Base-by-base conservation (phyloP, 1,140 invertebrate genomes). In the Dreissena polymorpha region DNA sequence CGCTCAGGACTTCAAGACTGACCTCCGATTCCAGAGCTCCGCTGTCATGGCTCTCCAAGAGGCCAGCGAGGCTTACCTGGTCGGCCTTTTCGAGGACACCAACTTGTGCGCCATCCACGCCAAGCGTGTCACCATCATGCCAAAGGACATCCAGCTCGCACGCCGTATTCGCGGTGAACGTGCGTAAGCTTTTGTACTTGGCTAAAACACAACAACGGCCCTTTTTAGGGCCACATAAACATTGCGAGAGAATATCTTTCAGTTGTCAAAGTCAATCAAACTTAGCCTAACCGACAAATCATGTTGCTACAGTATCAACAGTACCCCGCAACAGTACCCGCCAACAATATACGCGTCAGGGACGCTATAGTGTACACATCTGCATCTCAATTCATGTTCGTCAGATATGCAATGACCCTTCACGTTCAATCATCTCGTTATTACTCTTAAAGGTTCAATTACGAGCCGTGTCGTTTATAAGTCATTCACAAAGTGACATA, bases 61-160 rank as follows among this genome's bases (percentile, higher is more conserved):
- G 94, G 97, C 97, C 16, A 96, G 95, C 86, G 97, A 98, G 90
- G 96, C 97, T 23, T 97, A 97, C 89, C 91, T 97, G 81, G 96
- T 97, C 10, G 96, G 96, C 87, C 94, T 98, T 10, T 98, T 90
- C 94, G 97, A 97, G 95, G 97, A 97, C 93, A 97, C 97, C 83
- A 97, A 97, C 93, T 94, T 97, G 94, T 97, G 97, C 93, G 97
- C 97, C 84, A 98, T 98, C 92, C 97, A 98, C 91, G 97, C 97
- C 85, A 98, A 98, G 93, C 95, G 97, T 90, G 97, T 98, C 57
- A 98, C 97, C 86, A 98, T 98, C 91, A 98, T 98, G 97, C 97
- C 97, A 76, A 98, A 98, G 94, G 97, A 98, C 91, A 98, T 98
- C 90, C 97, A 98, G 85, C 82, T 92, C 70, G 91, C 90, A 23